phyloP scores from a whole-genome alignment of 2,888 invertebrate genomes.

The Cephus pulcher region DNA sequence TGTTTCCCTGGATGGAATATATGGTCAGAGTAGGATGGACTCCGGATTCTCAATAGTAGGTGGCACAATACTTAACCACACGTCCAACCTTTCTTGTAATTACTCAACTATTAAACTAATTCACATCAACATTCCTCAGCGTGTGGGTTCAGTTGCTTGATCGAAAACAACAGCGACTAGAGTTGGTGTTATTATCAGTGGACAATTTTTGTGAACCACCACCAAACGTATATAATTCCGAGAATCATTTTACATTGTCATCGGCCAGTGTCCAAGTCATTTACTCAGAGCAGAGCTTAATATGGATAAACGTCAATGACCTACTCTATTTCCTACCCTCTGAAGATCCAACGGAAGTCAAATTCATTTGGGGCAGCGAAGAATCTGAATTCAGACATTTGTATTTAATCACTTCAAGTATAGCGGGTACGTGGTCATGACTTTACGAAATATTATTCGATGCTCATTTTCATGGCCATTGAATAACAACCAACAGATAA shows the following conservation, averaged over 20 bases:
- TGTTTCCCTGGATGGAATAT: constrained; percentile 96
- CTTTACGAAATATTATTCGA: neutral
- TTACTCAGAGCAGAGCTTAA: constrained; percentile 74
- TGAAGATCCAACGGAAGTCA: constrained; percentile 67
- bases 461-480: neutral
- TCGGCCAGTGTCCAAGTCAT: constrained; percentile 71
- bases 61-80: constrained; percentile 34
- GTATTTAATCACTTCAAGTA: constrained; percentile 79
- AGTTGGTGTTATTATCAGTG: constrained; percentile 84
- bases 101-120: neutral
- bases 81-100: constrained; percentile 23
- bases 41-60: constrained; percentile 89
- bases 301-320: constrained; percentile 97
- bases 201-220: constrained; percentile 78
- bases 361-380: constrained; percentile 94
- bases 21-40: constrained; percentile 96
- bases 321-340: constrained; percentile 85
- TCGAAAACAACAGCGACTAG: constrained; percentile 86
- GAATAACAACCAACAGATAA: neutral
- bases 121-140: constrained; percentile 67
- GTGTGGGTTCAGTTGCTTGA: constrained; percentile 94
- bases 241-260: constrained; percentile 62
- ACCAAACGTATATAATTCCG: constrained; percentile 68
- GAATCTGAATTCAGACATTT: constrained; percentile 91
- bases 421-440: constrained; percentile 51